Conservation (phyloP, 1,140 invertebrate species). For the Drosophila grimshawi region DNA sequence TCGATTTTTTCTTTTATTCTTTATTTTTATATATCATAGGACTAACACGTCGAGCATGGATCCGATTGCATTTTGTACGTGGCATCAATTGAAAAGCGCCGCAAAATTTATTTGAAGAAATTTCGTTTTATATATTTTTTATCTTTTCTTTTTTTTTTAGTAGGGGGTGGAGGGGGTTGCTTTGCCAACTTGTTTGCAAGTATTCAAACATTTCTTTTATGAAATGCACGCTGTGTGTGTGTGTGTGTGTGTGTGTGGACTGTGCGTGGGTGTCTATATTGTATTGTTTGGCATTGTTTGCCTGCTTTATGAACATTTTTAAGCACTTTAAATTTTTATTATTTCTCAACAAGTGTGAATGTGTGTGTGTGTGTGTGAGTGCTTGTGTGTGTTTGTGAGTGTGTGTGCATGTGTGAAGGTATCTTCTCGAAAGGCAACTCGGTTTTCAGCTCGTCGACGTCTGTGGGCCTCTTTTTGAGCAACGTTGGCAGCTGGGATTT, state of each 20-base stretch:
- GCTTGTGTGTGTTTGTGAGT: slow-evolving; percentile 7
- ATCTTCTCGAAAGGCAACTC: slow-evolving; percentile 1
- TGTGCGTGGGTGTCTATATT: slow-evolving; percentile 13
- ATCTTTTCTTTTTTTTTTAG: slow-evolving; percentile 2
- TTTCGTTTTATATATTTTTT: slow-evolving; percentile 28
- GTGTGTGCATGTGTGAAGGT: slow-evolving; percentile 5
- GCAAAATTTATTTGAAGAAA: slow-evolving; percentile 64
- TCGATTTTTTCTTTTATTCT: slow-evolving; percentile 9
- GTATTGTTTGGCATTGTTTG: slow-evolving; percentile 58
- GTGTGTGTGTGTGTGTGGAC: slow-evolving; percentile 7
- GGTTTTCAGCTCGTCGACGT: slow-evolving; percentile 34
- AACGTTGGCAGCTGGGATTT: slow-evolving; percentile 50
- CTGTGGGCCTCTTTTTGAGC: slow-evolving; percentile 15
- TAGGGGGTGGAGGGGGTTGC: no score
- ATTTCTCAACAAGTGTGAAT: slow-evolving; percentile 59
- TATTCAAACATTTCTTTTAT: slow-evolving; percentile 35
- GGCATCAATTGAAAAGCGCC: slow-evolving; percentile 16
- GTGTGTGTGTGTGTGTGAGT: slow-evolving; percentile 22
- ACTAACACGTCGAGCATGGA: slow-evolving; percentile 7
- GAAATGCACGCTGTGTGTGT: slow-evolving; percentile 30
- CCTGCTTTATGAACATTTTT: slow-evolving; percentile 66
- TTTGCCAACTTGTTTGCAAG: slow-evolving; percentile 20
- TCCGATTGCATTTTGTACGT: slow-evolving; percentile 28
- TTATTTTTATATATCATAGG: slow-evolving; percentile 2
- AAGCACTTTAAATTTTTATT: slow-evolving; percentile 72